Base-by-base conservation (phyloP, 2,113 vertebrate genomes). In the Malurus alboscapulatus region DNA sequence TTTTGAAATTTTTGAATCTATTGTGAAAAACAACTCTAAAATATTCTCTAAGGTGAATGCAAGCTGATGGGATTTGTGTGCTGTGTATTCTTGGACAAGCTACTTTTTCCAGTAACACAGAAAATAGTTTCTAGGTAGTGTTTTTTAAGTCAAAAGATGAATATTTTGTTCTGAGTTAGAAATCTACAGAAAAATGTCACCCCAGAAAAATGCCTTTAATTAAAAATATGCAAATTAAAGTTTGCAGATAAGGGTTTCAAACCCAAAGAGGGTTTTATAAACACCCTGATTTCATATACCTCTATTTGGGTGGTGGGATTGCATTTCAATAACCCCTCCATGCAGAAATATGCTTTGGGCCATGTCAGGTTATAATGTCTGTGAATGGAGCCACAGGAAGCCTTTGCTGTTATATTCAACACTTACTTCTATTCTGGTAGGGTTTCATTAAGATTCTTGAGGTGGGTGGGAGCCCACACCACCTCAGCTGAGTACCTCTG, bases 341-440 rank as follows among this genome's bases (percentile, higher is more conserved):
- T 18, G 38, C 19, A 89, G 72, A 87, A 91, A 45, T 44, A 66
- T 36, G 10, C 32, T 80, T 76, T 85, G 30, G 21, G 27, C 38
- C 34, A 12, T 51, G 24, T 72, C 38, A 73, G 51, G 7, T 83
- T 84, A 53, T 72, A 55, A 84, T 34, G 36, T 17, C 71, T 58
- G 50, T 29, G 40, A 57, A 40, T 0, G 0, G 54, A 76, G 62
- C 36, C 15, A 29, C 2, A 2, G 20, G 15, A 50, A 85, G 12
- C 1, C 79, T 72, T 71, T 0, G 0, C 14, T 87, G 4, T 48
- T 71, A 12, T 34, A 34, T 24, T 44, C 48, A 63, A 65, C 22
- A 36, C 0, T 36, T 87, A 9, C 25, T 57, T 79, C 30, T 79
- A 61, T 45, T 74, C 42, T 91, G 42, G 2, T 3, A 79, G 27